Conservation (phyloP, 2,113 vertebrate species). For the Himantopus leucocephalus region DNA sequence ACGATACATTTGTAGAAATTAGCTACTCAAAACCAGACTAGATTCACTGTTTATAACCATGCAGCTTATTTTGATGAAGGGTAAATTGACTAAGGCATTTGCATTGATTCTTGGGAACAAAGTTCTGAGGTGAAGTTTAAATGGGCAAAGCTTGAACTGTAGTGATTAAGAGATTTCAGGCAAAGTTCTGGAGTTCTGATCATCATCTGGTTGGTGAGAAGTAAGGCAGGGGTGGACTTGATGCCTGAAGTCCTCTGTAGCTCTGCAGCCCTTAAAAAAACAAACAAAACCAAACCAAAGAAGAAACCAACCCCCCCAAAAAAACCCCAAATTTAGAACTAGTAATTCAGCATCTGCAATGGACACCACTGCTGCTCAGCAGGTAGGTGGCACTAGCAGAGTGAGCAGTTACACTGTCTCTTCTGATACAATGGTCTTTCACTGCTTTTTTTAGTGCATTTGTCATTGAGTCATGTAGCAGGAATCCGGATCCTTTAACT, state of each 20-base stretch:
- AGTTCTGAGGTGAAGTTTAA: background rate
- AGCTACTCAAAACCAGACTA: background rate
- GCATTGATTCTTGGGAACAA: background rate
- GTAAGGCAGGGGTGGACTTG: background rate
- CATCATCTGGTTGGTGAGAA: background rate
- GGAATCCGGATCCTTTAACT: background rate
- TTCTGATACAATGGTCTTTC: background rate
- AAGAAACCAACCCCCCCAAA: too few relatives aligned
- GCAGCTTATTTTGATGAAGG: background rate
- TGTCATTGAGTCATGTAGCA: background rate
- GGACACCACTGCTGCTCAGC: background rate
- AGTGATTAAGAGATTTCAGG: background rate
- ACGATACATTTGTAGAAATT: background rate
- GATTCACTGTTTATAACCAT: background rate
- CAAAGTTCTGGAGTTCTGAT: background rate
- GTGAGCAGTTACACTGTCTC: accelerated
- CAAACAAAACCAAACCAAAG: too few relatives aligned
- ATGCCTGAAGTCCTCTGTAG: background rate
- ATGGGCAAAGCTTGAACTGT: background rate
- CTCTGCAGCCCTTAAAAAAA: background rate
- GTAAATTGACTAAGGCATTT: background rate
- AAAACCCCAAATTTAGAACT: too few relatives aligned
- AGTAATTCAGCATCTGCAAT: background rate
- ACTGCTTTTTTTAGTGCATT: background rate
- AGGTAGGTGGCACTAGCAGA: background rate